Evolutionary conservation across 2,797 vertebrate species (phyloP).

Genomic region (Meriones psammophilus): DNA sequence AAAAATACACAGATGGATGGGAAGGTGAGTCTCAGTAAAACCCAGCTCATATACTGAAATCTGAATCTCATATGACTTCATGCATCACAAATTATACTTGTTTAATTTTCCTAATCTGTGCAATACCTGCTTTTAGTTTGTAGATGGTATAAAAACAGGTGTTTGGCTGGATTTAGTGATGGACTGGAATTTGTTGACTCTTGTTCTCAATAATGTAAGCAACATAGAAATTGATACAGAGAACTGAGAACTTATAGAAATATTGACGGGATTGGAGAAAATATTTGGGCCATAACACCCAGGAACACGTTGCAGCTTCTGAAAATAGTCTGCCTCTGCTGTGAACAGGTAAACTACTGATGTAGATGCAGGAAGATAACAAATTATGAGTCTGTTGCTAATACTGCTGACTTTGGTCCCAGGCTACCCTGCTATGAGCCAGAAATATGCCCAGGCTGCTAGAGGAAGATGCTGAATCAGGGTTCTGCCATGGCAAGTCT

Average conservation of each 20-base stretch:
- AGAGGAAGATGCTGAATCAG: slow-evolving; percentile 74
- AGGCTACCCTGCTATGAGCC: slow-evolving; percentile 47
- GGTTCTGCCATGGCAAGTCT: slow-evolving; percentile 30
- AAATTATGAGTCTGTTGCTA: slow-evolving; percentile 49
- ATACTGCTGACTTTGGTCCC: slow-evolving; percentile 69
- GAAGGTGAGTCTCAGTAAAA: not conserved
- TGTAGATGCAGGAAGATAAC: slow-evolving; percentile 15
- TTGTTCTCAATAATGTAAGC: not conserved
- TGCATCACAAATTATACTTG: slow-evolving; percentile 9
- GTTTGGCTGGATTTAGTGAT: not conserved
- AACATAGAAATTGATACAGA: not conserved
- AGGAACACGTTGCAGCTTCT: slow-evolving; percentile 21
- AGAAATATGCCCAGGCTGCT: slow-evolving; percentile 64
- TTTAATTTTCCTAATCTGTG: slow-evolving; percentile 13
- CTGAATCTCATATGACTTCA: slow-evolving; percentile 53
- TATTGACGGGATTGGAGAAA: slow-evolving; percentile 10
- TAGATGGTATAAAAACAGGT: slow-evolving; percentile 46
- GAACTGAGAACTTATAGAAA: not conserved
- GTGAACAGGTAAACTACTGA: not conserved
- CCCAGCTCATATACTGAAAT: slow-evolving; percentile 43
- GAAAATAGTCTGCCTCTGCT: slow-evolving; percentile 37
- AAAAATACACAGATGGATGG: not conserved
- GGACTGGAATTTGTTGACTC: not conserved
- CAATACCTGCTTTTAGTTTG: slow-evolving; percentile 26
- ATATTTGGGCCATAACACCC: not conserved